A percentile compares a stretch with the other conserved stretches of the same genome.
Evolutionary conservation across 2,888 invertebrate genomes (phyloP).

Genomic region (Oegoconia quadripuncta): DNA sequence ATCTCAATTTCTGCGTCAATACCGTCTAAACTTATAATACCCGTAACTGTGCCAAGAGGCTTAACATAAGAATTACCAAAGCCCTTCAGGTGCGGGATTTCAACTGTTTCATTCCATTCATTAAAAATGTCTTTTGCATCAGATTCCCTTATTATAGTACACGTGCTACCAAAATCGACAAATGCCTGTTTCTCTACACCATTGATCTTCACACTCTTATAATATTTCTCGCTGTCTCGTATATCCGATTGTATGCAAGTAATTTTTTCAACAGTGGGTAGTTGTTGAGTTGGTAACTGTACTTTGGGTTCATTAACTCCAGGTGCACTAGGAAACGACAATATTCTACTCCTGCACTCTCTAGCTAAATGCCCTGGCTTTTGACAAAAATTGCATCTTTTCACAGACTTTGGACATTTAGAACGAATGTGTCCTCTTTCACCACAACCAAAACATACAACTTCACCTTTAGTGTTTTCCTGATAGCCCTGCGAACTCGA

Average conservation of each 20-base stretch:
- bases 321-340: background rate
- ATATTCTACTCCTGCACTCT: background rate
- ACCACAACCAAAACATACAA: background rate
- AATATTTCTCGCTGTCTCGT: background rate
- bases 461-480: background rate
- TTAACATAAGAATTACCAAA: slow-evolving; percentile 1
- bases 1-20: background rate
- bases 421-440: background rate
- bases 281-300: background rate
- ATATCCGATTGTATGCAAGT: background rate
- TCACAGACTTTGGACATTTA: background rate
- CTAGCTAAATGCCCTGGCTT: background rate
- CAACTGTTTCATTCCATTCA: background rate
- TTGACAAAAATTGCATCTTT: background rate
- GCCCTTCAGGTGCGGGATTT: background rate
- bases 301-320: background rate
- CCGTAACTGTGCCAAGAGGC: slow-evolving; percentile 4
- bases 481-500: background rate
- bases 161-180: background rate
- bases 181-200: background rate
- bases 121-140: background rate
- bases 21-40: background rate
- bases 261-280: background rate
- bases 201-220: background rate
- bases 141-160: background rate